Evolutionary conservation across 2,113 vertebrate species (phyloP).

Genomic region (Oryzias woworae): DNA sequence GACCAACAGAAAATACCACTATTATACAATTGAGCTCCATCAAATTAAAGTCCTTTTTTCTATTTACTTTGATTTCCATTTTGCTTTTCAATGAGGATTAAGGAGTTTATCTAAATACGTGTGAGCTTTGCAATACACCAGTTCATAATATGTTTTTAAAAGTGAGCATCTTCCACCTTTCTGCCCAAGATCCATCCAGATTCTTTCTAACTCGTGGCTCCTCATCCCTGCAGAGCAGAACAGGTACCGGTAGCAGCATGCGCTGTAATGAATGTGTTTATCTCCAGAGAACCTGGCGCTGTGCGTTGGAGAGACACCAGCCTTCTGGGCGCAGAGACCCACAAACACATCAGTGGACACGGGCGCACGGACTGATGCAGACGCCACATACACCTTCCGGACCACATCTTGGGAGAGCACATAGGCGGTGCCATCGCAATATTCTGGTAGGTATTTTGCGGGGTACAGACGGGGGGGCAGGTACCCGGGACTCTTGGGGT

Average conservation of each 20-base stretch:
- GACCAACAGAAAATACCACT: no score
- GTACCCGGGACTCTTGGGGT: conserved; percentile 74
- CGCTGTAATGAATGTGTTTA: conserved; percentile 85
- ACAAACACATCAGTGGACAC: conserved; percentile 82
- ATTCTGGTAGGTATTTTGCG: conserved; percentile 82
- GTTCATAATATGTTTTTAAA: conserved; percentile 85
- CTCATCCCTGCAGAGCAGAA: conserved; percentile 82
- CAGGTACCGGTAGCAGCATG: conserved; percentile 90
- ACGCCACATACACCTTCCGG: conserved; percentile 83
- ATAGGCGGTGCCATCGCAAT: conserved; percentile 81
- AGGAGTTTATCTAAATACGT: conserved; percentile 85
- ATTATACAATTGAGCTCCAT: no score
- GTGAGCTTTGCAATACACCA: conserved; percentile 86
- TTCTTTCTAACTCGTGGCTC: conserved; percentile 68
- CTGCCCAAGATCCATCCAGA: conserved; percentile 82
- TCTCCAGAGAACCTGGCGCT: conserved; percentile 87
- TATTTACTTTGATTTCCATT: no score
- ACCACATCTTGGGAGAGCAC: conserved; percentile 87
- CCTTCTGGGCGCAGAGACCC: conserved; percentile 83
- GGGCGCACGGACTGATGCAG: conserved; percentile 44
- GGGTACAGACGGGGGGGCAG: conserved; percentile 76
- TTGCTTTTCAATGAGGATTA: no score
- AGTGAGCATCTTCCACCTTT: conserved; percentile 71
- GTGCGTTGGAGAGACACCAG: conserved; percentile 84
- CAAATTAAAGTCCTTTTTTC: no score